These are phyloP conservation scores for Drosophila ustulata DNA, from an alignment of 2,888 invertebrate species.

Conservation along the genomic window DNA sequence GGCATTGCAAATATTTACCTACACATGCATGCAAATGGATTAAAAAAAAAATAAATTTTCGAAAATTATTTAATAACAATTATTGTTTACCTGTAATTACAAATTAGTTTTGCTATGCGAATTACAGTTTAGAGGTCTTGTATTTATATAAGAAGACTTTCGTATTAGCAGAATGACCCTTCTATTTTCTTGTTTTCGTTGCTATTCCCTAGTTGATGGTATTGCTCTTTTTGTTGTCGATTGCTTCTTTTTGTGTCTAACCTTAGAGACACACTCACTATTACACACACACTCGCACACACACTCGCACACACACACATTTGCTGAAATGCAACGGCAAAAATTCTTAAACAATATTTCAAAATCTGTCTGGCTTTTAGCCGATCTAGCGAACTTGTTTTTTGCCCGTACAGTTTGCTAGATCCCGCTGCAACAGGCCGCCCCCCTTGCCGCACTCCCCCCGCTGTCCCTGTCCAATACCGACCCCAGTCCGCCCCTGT, in stretches of 20 bases:
- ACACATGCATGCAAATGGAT: neutral
- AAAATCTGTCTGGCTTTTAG: constrained; percentile 81
- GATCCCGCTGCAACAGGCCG: constrained; percentile 12
- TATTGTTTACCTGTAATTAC: neutral
- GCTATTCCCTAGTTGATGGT: constrained; percentile 3
- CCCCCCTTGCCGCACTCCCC: constrained; percentile 1
- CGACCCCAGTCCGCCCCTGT: constrained; percentile 19
- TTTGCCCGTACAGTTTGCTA: constrained; percentile 60
- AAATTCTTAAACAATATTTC: constrained; percentile 81
- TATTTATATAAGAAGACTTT: constrained; percentile 1
- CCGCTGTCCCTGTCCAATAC: constrained; percentile 3
- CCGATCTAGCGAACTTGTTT: constrained; percentile 80
- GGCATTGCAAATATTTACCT: neutral
- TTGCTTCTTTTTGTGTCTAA: constrained; percentile 67
- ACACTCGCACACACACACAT: constrained; percentile 25
- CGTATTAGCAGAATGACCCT: constrained; percentile 10
- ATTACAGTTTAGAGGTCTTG: neutral
- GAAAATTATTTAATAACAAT: neutral
- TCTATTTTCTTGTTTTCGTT: neutral
- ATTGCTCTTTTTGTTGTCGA: constrained; percentile 28
- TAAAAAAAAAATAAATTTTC: neutral
- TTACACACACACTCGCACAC: constrained; percentile 13
- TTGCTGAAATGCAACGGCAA: constrained; percentile 74
- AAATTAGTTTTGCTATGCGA: neutral
- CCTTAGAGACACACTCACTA: constrained; percentile 55